Conservation (phyloP, 2,888 invertebrate species). For the Orthosia incerta region DNA sequence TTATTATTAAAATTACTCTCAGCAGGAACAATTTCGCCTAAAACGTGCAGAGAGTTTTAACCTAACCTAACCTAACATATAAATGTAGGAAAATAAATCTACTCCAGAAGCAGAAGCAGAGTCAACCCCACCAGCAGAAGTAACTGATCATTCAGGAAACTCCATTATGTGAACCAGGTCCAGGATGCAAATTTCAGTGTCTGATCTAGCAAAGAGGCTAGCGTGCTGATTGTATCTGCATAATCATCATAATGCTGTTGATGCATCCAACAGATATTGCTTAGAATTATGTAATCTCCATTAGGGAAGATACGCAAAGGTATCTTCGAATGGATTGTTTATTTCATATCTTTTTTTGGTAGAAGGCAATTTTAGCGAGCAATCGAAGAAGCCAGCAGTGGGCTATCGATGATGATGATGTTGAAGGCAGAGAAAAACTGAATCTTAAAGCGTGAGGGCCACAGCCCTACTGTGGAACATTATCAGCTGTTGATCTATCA, state of each 20-base stretch:
- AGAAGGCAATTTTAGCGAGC: neutral
- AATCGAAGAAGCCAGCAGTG: neutral
- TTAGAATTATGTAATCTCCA: conserved; percentile 7
- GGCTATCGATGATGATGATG: neutral
- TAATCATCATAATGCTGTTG: conserved; percentile 9
- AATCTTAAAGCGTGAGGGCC: too few species aligned
- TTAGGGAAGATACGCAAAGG: neutral
- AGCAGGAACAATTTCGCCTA: too few species aligned
- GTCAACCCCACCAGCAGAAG: neutral
- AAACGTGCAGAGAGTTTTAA: too few species aligned
- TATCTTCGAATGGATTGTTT: neutral
- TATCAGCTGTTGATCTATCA: neutral
- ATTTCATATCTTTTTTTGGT: too few species aligned
- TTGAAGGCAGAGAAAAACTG: neutral
- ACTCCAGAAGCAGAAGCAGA: neutral
- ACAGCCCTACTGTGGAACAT: too few species aligned
- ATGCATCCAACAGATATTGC: conserved; percentile 8
- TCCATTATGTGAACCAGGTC: neutral
- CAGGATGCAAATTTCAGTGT: neutral
- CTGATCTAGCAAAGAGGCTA: neutral
- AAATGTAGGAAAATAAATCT: neutral
- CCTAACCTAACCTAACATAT: too few species aligned
- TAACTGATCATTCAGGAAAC: neutral
- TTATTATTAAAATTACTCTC: neutral
- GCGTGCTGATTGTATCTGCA: conserved; percentile 1